Conservation (phyloP, 2,113 vertebrate genomes). For the Glaucomys volans region DNA sequence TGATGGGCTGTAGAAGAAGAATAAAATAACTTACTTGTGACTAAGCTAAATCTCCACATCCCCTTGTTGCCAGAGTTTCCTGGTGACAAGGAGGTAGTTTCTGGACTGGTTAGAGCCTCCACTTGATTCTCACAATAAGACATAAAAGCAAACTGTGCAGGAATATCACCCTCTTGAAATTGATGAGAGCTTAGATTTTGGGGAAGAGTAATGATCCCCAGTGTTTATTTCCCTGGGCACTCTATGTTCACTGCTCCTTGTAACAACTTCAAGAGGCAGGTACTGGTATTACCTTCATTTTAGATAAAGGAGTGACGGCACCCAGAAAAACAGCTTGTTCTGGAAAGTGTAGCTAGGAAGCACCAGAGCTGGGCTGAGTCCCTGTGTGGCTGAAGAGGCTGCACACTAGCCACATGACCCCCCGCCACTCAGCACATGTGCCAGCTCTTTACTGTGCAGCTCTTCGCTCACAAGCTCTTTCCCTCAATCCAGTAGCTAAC, state of each 20-base stretch:
- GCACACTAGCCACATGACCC: no score
- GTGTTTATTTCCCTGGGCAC: neutral
- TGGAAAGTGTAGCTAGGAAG: neutral
- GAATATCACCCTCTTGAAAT: neutral
- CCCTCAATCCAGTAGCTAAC: neutral
- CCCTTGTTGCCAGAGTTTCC: neutral
- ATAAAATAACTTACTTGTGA: neutral
- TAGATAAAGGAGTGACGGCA: neutral
- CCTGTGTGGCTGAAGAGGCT: neutral
- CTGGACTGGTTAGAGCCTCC: neutral
- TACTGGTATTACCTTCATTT: neutral
- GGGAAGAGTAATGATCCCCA: neutral
- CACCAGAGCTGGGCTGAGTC: neutral
- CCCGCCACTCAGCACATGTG: neutral
- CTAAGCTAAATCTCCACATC: neutral
- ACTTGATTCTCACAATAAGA: neutral
- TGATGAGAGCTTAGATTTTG: neutral
- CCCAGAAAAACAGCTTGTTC: neutral
- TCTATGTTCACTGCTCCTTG: neutral
- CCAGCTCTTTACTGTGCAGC: neutral
- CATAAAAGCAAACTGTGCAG: neutral
- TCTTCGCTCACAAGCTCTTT: neutral
- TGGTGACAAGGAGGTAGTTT: neutral
- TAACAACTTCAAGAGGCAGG: neutral
- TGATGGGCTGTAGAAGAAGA: neutral